A percentile compares a stretch with the other conserved stretches of the same genome.
These are phyloP conservation scores for Balaeniceps rex DNA, from an alignment of 2,113 vertebrate genomes.

Conservation along the genomic window DNA sequence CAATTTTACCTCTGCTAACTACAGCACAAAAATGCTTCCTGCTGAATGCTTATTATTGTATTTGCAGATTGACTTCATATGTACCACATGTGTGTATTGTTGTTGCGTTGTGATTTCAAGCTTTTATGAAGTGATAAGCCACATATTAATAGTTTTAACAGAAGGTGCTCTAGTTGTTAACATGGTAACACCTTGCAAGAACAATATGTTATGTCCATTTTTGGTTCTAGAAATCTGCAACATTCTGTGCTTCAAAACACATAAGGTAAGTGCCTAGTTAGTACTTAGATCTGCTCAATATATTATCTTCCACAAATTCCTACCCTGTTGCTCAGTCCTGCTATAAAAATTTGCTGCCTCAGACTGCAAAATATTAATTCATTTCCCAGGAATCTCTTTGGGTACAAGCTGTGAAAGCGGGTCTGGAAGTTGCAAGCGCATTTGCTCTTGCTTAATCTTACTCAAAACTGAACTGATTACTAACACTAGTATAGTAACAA, in stretches of 20 bases:
- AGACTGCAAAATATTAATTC: constrained; percentile 16
- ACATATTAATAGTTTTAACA: constrained; percentile 47
- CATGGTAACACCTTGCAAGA: constrained; percentile 47
- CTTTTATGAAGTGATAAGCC: constrained; percentile 58
- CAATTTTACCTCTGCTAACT: constrained; percentile 1
- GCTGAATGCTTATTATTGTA: constrained; percentile 16
- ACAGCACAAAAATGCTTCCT: neutral
- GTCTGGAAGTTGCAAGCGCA: neutral
- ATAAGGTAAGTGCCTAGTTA: neutral
- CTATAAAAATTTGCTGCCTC: constrained; percentile 15
- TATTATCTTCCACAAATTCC: constrained; percentile 29
- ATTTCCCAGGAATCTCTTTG: constrained; percentile 19
- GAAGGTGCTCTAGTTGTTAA: constrained; percentile 39
- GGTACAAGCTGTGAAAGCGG: neutral
- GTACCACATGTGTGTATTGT: constrained; percentile 20
- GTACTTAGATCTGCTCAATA: constrained; percentile 19
- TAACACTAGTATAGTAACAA: neutral
- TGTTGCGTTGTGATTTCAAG: neutral
- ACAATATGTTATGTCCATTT: constrained; percentile 42
- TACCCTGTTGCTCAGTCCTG: neutral
- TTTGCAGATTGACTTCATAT: constrained; percentile 1
- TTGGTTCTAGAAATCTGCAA: constrained; percentile 12
- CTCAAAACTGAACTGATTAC: neutral
- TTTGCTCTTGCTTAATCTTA: neutral
- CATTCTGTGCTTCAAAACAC: neutral